Conservation (phyloP, 2,888 invertebrate genomes). For the Meganola albula region DNA sequence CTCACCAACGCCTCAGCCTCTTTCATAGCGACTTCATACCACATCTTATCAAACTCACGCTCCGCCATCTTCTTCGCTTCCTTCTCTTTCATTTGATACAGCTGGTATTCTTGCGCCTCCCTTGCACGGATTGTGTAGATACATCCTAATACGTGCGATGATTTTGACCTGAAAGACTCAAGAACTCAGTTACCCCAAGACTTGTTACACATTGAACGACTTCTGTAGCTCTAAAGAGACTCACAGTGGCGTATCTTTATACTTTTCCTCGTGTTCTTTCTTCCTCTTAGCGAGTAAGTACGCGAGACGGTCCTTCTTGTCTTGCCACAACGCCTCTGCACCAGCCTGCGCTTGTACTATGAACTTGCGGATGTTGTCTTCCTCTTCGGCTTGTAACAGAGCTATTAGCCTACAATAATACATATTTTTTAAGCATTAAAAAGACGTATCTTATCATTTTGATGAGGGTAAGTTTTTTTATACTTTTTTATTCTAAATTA, state of each 20-base stretch:
- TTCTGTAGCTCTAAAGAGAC: no score
- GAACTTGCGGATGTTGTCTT: conserved; percentile 73
- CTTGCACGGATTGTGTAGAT: conserved; percentile 61
- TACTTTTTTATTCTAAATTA: no score
- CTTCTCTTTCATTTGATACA: conserved; percentile 80
- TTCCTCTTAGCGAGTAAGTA: conserved; percentile 67
- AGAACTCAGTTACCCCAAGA: no score
- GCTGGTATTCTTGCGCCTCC: conserved; percentile 73
- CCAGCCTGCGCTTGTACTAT: conserved; percentile 73
- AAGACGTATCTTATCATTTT: no score
- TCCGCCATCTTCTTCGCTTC: conserved; percentile 69
- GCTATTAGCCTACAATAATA: conserved; percentile 50
- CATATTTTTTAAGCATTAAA: no score
- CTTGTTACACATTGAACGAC: no score
- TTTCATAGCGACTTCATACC: conserved; percentile 78
- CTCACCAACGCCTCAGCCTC: conserved; percentile 71
- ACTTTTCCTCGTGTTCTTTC: conserved; percentile 70
- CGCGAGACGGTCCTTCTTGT: conserved; percentile 64
- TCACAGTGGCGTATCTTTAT: conserved; percentile 60
- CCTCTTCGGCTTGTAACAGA: conserved; percentile 65
- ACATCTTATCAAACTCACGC: conserved; percentile 77
- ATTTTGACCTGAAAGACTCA: conserved; percentile 72
- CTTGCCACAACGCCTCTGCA: conserved; percentile 62
- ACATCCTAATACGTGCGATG: conserved; percentile 53
- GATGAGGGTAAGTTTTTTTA: no score